These are phyloP conservation scores for Holacanthella duospinosa DNA, from an alignment of 2,888 invertebrate genomes.

Conservation along the genomic window DNA sequence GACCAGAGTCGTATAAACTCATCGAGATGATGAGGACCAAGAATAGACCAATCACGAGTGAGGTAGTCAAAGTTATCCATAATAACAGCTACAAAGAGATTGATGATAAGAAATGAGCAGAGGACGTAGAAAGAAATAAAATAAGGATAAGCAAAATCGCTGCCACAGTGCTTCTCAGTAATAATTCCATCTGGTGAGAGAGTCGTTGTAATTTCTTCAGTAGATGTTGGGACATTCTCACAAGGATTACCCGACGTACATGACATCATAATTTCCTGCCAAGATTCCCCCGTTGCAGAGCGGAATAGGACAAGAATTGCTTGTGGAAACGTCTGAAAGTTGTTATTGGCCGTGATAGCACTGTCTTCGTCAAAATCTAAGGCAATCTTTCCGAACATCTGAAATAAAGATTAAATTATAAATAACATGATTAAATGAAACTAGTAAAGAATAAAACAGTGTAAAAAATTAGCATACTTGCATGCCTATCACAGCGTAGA, in stretches of 20 bases:
- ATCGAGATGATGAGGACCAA: constrained; percentile 54
- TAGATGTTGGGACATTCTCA: neutral
- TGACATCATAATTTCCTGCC: constrained; percentile 53
- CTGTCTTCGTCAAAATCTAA: constrained; percentile 45
- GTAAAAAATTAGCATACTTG: constrained; percentile 41
- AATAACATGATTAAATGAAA: neutral
- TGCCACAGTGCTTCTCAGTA: constrained; percentile 43
- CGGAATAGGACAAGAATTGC: constrained; percentile 52
- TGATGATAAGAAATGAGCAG: constrained; percentile 53
- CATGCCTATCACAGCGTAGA: constrained; percentile 51
- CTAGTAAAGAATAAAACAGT: neutral
- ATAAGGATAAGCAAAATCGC: constrained; percentile 49
- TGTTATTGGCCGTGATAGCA: constrained; percentile 51
- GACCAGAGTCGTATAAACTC: constrained; percentile 54
- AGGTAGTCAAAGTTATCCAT: constrained; percentile 56
- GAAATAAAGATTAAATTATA: neutral
- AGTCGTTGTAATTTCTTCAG: constrained; percentile 20
- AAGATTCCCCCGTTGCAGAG: constrained; percentile 48
- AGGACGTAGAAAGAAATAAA: constrained; percentile 54
- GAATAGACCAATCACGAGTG: constrained; percentile 54
- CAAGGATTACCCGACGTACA: constrained; percentile 41
- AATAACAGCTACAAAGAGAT: constrained; percentile 54
- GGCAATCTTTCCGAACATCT: constrained; percentile 51
- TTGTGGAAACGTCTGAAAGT: constrained; percentile 53
- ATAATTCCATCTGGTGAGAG: constrained; percentile 16